Evolutionary conservation across 2,888 invertebrate species (phyloP), one percentile per base, ranked within the genome.

Genomic region (Formica aserva): DNA sequence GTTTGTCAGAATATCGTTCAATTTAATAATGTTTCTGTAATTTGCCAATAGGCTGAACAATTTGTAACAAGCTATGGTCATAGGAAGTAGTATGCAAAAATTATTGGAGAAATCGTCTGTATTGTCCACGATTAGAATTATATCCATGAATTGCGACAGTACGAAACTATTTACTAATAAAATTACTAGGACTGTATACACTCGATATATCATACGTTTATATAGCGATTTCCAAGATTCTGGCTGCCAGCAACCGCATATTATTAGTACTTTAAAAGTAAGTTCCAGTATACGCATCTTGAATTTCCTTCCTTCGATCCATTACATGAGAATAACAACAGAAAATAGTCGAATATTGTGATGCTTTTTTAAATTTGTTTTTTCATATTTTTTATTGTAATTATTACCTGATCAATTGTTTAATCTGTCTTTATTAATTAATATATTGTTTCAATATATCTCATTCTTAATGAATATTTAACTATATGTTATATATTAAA

Each of bases 71-170:
- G 57, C 52, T 3, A 74, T 62, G 0, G 88, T 8, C 71, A 88
- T 84, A 5, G 87, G 72, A 1, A 91, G 22, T 1, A 91, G 41
- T 45, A 91, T 65, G 38, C 86, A 90, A 2, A 87, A 77, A 60
- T 86, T 88, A 11, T 89, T 87, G 0, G 85, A 82, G 26, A 91
- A 86, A 5, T 91, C 86, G 6, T 87, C 83, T 5, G 81, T 32
- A n/a, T 74, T 83, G 0, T 83, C 76, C 2, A 82, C 82, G 9
- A 69, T 74, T 2, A 69, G 67, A 3, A 87, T 38, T 3, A 91
- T 60, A 15, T 90, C 86, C 1, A 92, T 8, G 0, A 88, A 38
- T 72, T 89, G 84, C 0, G 82, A 85, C 1, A 87, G 0, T 0
- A 75, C 35, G 9, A 89, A 78, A 0, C 76, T 62, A 6, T 67